Evolutionary conservation across 1,140 invertebrate genomes (phyloP), one percentile per base, ranked within the genome.

Genomic region (Pseudomyrmex concolor): DNA sequence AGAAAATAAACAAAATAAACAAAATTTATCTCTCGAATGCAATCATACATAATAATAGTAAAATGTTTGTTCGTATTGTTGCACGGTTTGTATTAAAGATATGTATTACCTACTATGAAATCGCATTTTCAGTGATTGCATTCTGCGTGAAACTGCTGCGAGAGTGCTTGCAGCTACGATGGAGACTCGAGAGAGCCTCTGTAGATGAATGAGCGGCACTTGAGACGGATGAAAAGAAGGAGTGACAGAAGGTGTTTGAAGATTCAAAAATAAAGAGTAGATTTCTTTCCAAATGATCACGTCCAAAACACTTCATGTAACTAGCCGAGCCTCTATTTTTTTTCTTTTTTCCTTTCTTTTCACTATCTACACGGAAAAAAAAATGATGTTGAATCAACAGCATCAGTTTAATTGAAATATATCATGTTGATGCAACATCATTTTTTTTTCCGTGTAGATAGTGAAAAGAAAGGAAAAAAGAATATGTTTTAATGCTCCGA

Each of bases 231-330:
- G 68, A 84, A 51, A 76, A 67, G 78, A 62, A 62, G 67, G 55
- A 73, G 76, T 84, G 78, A 74, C 54, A 60, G 45, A 74, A 67
- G 50, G 22, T 19, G 64, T 70, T 62, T 34, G 43, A 78, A 73
- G 43, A 62, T 54, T 57, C 51, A 59, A 82, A 84, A 84, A 88
- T 84, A 90, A 86, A 78, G 80, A 19, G 43, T 68, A 62, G 48
- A 82, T 76, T 86, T 84, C 45, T 70, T 68, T 70, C 64, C 70
- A 43, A 70, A 66, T 62, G 62, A 67, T 59, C 67, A 63, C 87
- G 85, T 87, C 81, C 77, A 72, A 89, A 85, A 64, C 71, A 83
- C 60, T 72, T 89, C 85, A 67, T 85, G 85, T 85, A 76, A 62
- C 25, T 80, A 57, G 62, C 71, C 17, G 12, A 54, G 10, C 13